phyloP scores from a whole-genome alignment of 2,888 invertebrate species.

The Diadegma fenestrale region DNA sequence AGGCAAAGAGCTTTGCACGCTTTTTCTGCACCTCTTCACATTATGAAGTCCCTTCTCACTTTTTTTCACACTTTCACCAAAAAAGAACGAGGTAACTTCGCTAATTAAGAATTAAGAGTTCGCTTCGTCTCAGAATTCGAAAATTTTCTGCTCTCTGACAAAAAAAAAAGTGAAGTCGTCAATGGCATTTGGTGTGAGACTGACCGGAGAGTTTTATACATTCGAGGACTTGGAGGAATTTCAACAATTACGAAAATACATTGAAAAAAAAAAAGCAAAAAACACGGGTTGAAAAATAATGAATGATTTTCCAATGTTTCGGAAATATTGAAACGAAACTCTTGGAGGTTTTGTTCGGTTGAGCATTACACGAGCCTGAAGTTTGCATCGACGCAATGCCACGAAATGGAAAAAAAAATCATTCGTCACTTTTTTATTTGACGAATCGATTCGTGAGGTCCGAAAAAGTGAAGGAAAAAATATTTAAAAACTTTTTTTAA shows the following conservation, averaged over 20 bases:
- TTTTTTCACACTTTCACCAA: constrained; percentile 35
- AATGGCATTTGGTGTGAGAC: background rate
- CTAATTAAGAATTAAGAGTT: background rate
- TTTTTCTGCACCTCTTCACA: too few species aligned
- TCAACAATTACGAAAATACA: background rate
- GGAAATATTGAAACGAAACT: background rate
- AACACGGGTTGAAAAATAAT: background rate
- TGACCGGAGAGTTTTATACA: background rate
- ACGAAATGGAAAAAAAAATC: too few species aligned
- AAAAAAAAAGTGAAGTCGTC: background rate
- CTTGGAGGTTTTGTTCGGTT: background rate
- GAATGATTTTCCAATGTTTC: background rate
- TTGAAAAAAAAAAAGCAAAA: background rate
- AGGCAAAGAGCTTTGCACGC: constrained; percentile 34
- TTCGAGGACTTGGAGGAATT: constrained; percentile 2
- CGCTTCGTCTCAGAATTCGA: background rate
- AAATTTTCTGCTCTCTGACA: background rate
- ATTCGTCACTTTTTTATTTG: too few species aligned
- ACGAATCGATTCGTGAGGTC: too few species aligned
- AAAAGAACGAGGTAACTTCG: background rate
- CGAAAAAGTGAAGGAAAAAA: too few species aligned
- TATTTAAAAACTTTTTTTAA: too few species aligned
- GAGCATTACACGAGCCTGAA: too few species aligned
- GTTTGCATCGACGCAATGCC: too few species aligned
- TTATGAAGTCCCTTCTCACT: constrained; percentile 36